These are phyloP conservation scores for Halichoeres trimaculatus DNA, from an alignment of 2,113 vertebrate genomes.

Conservation along the genomic window DNA sequence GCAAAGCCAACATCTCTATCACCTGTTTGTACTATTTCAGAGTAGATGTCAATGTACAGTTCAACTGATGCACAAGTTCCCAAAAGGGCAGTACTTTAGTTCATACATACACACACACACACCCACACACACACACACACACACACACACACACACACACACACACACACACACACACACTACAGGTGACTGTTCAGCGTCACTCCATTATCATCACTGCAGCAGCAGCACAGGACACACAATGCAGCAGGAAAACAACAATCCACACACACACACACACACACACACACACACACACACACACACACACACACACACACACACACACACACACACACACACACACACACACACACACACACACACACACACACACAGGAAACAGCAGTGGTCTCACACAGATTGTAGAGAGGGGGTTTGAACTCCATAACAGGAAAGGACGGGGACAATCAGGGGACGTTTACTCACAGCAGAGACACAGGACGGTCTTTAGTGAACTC, in stretches of 20 bases:
- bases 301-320: background rate
- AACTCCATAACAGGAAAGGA: slow-evolving; percentile 66
- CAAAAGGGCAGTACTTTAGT: too few species aligned
- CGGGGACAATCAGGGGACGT: slow-evolving; percentile 62
- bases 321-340: background rate
- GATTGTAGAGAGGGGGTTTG: slow-evolving; percentile 39
- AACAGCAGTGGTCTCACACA: slow-evolving; percentile 46
- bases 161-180: background rate
- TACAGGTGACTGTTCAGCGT: slow-evolving; percentile 21
- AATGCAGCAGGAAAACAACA: slow-evolving; percentile 58
- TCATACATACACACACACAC: too few species aligned
- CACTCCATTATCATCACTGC: slow-evolving; percentile 11
- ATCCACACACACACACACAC: slow-evolving; percentile 4
- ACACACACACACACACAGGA: slow-evolving; percentile 41
- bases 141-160: background rate
- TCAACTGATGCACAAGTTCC: too few species aligned
- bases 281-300: background rate
- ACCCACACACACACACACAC: too few species aligned
- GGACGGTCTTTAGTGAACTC: background rate
- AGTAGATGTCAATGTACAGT: too few species aligned
- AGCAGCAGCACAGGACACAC: slow-evolving; percentile 33
- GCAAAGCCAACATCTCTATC: too few species aligned
- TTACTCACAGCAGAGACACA: slow-evolving; percentile 33
- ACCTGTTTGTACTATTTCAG: too few species aligned
- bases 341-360: slow-evolving; percentile 7